These are phyloP conservation scores for Alexandromys fortis DNA, from an alignment of 2,113 vertebrate species.

Conservation along the genomic window DNA sequence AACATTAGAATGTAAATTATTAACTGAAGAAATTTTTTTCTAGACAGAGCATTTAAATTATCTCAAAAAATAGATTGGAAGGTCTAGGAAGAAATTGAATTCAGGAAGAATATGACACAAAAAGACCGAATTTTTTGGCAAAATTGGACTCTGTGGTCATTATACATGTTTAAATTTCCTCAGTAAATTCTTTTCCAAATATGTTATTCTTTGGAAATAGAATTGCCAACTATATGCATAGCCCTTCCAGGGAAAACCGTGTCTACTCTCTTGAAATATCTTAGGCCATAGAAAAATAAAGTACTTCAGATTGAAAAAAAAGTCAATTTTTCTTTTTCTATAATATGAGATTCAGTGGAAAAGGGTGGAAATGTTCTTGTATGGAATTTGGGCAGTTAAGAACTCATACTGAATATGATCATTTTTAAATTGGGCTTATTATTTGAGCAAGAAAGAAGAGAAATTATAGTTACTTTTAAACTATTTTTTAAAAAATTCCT, in stretches of 20 bases:
- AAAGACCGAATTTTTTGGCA: not conserved
- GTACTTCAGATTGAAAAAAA: not conserved
- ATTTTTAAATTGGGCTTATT: not conserved
- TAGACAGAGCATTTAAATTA: not conserved
- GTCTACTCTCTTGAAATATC: not conserved
- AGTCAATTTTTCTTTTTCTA: not conserved
- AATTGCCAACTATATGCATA: not conserved
- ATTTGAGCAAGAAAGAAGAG: not conserved
- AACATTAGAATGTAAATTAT: not conserved
- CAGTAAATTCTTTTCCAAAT: not conserved
- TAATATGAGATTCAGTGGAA: not conserved
- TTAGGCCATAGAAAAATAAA: not conserved
- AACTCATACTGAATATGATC: rapidly evolving
- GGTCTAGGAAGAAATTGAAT: not conserved
- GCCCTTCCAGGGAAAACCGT: no score
- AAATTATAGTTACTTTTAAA: not conserved
- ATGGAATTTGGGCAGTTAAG: not conserved
- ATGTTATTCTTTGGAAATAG: not conserved
- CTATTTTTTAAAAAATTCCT: not conserved
- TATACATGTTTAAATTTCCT: not conserved
- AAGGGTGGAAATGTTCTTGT: not conserved
- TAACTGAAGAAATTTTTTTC: not conserved
- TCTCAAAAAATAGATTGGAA: not conserved
- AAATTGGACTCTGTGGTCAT: not conserved
- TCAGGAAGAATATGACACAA: not conserved